Base-by-base conservation (phyloP, 1,140 invertebrate species). In the Bombus fervidus region DNA sequence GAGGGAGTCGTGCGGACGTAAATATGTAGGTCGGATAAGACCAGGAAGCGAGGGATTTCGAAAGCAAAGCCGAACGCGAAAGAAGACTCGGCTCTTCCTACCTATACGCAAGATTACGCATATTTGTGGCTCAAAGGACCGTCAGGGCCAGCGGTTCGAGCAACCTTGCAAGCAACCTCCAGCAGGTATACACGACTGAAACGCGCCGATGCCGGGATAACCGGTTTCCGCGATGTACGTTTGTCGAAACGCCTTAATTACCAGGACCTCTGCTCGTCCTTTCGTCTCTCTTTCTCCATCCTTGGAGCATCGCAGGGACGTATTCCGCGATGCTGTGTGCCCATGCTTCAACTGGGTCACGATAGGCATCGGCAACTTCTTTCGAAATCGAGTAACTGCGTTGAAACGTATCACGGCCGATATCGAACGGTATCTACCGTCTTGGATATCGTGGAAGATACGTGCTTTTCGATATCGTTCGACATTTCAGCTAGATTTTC, bases 171-270 rank as follows among this genome's bases (percentile, higher is more conserved):
- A 64, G 81, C 89, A 78, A 83, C 72, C 88, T 87, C 83, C 79
- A 59, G 74, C 83, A 89, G 89, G 83, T 90, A 85, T 87, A 87
- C 79, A 78, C 79, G 77, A 87, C 53, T 73, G 71, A 74, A 75
- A 75, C 73, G 78, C 81, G n/a, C 57, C 68, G 73, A 68, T 77
- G 53, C 82, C 75, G 66, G 73, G 72, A 87, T 87, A 93, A 93
- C 92, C 92, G 92, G 92, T 93, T 92, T 86, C 81, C 66, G 75
- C 86, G 71, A 41, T 87, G 64, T 86, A 85, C 83, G 89, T 92
- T 90, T 86, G 78, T 76, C 86, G 91, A 91, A 93, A 93, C 92
- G 87, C 91, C 90, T 93, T 92, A 93, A 93, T 93, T 93, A 92
- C 84, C 89, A 82, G 89, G 91, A 91, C 89, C 86, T 84, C 71